phyloP scores from a whole-genome alignment of 2,797 vertebrate species.

The Ficedula albicollis region DNA sequence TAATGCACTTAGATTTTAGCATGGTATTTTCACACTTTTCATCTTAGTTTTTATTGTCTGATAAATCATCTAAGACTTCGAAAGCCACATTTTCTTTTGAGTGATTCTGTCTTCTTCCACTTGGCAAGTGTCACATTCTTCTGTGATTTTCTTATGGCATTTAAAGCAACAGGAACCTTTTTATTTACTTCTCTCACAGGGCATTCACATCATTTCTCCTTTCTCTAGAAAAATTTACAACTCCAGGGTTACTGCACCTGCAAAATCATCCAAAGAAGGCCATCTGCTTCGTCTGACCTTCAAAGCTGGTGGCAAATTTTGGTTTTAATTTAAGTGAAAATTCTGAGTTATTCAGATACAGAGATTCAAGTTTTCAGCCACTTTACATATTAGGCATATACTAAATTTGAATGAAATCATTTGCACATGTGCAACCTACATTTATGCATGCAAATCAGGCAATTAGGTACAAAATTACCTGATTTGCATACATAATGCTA shows the following conservation, averaged over 20 bases:
- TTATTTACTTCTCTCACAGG: not conserved
- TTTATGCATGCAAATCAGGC: conserved; percentile 67
- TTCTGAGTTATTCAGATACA: not conserved
- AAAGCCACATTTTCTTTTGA: conserved; percentile 11
- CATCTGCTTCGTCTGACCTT: not conserved
- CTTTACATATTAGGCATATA: conserved; percentile 36
- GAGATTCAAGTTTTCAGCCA: conserved; percentile 1
- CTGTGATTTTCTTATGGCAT: not conserved
- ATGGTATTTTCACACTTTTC: conserved; percentile 10
- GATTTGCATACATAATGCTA: conserved; percentile 63
- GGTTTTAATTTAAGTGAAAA: not conserved
- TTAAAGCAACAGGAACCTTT: conserved; percentile 18
- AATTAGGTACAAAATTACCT: conserved; percentile 64
- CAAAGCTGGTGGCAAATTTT: not conserved
- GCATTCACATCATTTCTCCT: not conserved
- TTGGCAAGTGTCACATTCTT: not conserved
- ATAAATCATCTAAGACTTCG: not conserved
- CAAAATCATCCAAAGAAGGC: not conserved
- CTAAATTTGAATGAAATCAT: conserved; percentile 61
- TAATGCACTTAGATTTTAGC: not conserved
- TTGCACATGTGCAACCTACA: conserved; percentile 60
- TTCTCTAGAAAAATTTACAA: not conserved
- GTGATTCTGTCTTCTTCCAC: conserved; percentile 13
- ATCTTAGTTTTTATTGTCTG: not conserved
- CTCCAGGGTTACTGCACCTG: not conserved